Conservation (phyloP, 2,113 vertebrate genomes). For the Tiliqua scincoides region DNA sequence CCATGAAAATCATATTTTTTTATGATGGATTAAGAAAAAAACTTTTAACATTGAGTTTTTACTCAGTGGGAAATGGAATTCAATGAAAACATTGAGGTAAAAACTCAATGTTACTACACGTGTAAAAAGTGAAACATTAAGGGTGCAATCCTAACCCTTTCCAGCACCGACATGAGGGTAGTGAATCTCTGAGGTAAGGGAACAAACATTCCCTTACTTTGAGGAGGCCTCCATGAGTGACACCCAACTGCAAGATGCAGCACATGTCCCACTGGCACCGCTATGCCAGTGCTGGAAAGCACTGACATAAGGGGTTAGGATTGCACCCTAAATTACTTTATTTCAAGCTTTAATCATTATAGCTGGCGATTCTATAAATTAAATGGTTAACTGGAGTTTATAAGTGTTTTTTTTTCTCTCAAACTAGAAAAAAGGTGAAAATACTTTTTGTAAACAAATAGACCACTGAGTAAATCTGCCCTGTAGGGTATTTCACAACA, state of each 20-base stretch:
- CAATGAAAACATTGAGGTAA: background rate
- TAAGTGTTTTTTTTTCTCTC: conserved; percentile 1
- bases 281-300: too few species aligned
- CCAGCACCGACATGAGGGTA: too few species aligned
- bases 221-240: too few species aligned
- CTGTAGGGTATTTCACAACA: conserved; percentile 39
- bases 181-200: too few species aligned
- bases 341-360: conserved; percentile 28
- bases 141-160: too few species aligned
- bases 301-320: too few species aligned
- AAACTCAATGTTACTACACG: conserved; percentile 11
- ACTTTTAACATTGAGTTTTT: background rate
- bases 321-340: too few species aligned
- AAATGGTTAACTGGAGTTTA: conserved; percentile 17
- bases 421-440: conserved; percentile 35
- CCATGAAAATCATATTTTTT: conserved; percentile 27
- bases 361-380: conserved; percentile 43
- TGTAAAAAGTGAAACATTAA: conserved; percentile 36
- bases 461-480: conserved; percentile 25
- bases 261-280: too few species aligned
- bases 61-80: too few species aligned
- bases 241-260: too few species aligned
- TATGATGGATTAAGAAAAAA: conserved; percentile 11
- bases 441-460: background rate
- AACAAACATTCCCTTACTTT: too few species aligned